Conservation (phyloP, 1,140 invertebrate species). For the Leptinotarsa defecta region DNA sequence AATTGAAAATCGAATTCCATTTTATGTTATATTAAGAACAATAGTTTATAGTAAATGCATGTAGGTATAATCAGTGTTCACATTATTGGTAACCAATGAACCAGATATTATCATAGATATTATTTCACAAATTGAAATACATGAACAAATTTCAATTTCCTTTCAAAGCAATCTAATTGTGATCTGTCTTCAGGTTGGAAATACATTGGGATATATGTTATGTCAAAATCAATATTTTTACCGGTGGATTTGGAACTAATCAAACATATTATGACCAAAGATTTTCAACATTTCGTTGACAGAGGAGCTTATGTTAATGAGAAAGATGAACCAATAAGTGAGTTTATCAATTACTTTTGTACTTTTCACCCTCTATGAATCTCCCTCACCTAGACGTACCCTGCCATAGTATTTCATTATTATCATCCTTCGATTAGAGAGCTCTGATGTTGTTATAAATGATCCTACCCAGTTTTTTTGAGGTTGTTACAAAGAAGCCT, state of each 20-base stretch:
- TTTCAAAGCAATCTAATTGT: background rate
- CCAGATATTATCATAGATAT: background rate
- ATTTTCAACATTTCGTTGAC: slow-evolving; percentile 20
- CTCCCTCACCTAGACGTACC: too few species aligned
- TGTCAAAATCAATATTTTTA: background rate
- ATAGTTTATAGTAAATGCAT: background rate
- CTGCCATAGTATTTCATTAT: too few species aligned
- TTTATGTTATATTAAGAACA: too few species aligned
- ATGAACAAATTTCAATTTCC: background rate
- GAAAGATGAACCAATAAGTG: slow-evolving; percentile 42
- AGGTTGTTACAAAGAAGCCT: too few species aligned
- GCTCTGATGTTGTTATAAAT: too few species aligned
- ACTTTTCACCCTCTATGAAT: too few species aligned
- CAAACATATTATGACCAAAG: slow-evolving; percentile 11
- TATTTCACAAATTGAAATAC: background rate
- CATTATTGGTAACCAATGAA: background rate
- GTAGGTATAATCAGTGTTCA: background rate
- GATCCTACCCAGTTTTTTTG: too few species aligned
- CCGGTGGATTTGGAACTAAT: slow-evolving; percentile 8
- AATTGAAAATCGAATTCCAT: too few species aligned
- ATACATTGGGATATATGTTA: slow-evolving; percentile 1
- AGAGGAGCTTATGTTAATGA: slow-evolving; percentile 40
- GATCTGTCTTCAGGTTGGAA: slow-evolving; percentile 8
- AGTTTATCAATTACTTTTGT: slow-evolving; percentile 53
- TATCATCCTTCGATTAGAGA: too few species aligned